Evolutionary conservation across 2,113 vertebrate genomes (phyloP).

Genomic region (Butastur rufipennis): DNA sequence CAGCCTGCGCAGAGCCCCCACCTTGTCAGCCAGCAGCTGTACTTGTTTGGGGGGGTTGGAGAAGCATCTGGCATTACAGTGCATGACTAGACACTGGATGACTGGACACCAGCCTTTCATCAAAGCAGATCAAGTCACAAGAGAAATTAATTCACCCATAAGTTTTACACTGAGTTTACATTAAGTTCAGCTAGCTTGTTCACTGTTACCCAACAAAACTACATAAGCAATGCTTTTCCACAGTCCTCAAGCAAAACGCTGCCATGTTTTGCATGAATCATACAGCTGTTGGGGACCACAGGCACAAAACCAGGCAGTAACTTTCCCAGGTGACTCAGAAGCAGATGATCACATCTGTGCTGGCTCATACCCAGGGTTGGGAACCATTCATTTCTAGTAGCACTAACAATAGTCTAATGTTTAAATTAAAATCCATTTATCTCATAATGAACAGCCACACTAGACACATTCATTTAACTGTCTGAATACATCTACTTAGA

Average conservation of each 20-base stretch:
- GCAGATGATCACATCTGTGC: neutral
- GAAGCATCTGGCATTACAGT: neutral
- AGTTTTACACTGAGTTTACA: neutral
- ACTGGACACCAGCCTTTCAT: neutral
- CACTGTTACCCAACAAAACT: neutral
- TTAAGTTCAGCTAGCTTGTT: neutral
- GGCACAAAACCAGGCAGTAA: neutral
- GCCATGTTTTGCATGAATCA: neutral
- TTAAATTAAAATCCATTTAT: neutral
- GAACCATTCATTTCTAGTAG: neutral
- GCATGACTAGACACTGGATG: neutral
- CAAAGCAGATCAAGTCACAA: neutral
- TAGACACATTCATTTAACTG: neutral
- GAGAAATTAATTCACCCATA: neutral
- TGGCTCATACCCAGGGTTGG: neutral
- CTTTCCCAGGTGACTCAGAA: neutral
- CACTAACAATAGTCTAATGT: neutral
- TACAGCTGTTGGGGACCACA: neutral
- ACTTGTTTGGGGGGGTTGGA: accelerated
- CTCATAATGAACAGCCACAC: neutral
- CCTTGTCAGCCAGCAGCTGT: accelerated
- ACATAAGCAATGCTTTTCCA: neutral
- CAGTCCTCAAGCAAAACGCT: neutral
- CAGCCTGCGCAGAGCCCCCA: accelerated
- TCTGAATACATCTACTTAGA: neutral